Conservation (phyloP, 1,140 invertebrate genomes). For the Drosophila dunni region DNA sequence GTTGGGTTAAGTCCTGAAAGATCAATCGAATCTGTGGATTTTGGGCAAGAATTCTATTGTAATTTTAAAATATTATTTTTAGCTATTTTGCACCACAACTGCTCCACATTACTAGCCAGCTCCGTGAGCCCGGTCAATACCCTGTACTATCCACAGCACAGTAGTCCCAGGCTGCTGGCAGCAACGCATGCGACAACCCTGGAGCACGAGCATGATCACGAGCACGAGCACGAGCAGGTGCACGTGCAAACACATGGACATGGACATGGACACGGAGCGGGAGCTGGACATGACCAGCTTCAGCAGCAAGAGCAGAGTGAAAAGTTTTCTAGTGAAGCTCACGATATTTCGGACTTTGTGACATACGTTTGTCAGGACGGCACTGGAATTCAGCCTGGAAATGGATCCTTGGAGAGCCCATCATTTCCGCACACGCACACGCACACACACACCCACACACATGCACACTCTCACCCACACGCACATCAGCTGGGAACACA, state of each 20-base stretch:
- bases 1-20: too few species aligned
- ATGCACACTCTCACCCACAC: conserved; percentile 43
- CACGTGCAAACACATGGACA: conserved; percentile 56
- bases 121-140: conserved; percentile 84
- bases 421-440: conserved; percentile 58
- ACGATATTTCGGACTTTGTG: conserved; percentile 98
- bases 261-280: not conserved
- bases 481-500: conserved; percentile 54
- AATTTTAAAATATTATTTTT: too few species aligned
- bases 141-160: conserved; percentile 86
- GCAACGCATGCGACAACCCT: conserved; percentile 44
- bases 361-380: conserved; percentile 97
- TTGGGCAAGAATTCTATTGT: too few species aligned
- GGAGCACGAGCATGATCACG: conserved; percentile 65
- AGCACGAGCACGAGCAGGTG: conserved; percentile 13
- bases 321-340: conserved; percentile 75
- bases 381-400: conserved; percentile 24
- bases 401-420: conserved; percentile 40
- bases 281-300: not conserved
- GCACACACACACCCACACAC: conserved; percentile 51
- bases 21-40: too few species aligned
- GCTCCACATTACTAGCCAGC: conserved; percentile 76
- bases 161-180: conserved; percentile 64
- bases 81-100: conserved; percentile 74
- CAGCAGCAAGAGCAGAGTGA: conserved; percentile 64